Evolutionary conservation across 2,113 vertebrate genomes (phyloP).

Genomic region (Microcebus jonahi): DNA sequence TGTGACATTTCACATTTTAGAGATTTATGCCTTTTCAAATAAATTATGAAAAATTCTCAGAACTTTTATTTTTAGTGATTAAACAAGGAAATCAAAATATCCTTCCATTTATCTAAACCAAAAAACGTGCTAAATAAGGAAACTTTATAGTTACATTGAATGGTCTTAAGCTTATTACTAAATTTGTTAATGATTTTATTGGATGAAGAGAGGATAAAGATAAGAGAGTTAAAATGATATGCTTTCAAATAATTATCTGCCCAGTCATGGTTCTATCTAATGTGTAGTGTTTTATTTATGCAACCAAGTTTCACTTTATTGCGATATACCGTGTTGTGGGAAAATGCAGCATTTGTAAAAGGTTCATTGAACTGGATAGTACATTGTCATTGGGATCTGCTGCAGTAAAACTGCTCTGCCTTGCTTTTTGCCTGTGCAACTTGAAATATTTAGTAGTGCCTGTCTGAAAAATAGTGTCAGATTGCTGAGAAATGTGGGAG

Average conservation of each 20-base stretch:
- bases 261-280: conserved; percentile 8
- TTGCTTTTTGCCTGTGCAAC: not conserved
- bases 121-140: conserved; percentile 46
- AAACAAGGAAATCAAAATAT: conserved; percentile 51
- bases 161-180: conserved; percentile 32
- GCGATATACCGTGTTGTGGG: conserved; percentile 11
- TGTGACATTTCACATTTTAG: conserved; percentile 41
- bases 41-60: not conserved
- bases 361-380: not conserved
- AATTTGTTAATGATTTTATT: conserved; percentile 28
- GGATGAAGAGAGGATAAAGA: conserved; percentile 65
- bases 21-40: conserved; percentile 38
- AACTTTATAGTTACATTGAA: not conserved
- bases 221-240: conserved; percentile 61
- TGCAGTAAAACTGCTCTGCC: not conserved
- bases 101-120: conserved; percentile 48
- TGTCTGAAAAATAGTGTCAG: conserved; percentile 49
- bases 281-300: not conserved
- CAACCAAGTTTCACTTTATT: conserved; percentile 52
- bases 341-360: not conserved
- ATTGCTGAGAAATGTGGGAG: conserved; percentile 36
- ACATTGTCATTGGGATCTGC: not conserved
- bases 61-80: not conserved
- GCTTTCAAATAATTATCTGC: conserved; percentile 68
- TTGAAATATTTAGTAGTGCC: conserved; percentile 40